Base-by-base conservation (phyloP, 2,888 invertebrate genomes). In the Hermodice carunculata region DNA sequence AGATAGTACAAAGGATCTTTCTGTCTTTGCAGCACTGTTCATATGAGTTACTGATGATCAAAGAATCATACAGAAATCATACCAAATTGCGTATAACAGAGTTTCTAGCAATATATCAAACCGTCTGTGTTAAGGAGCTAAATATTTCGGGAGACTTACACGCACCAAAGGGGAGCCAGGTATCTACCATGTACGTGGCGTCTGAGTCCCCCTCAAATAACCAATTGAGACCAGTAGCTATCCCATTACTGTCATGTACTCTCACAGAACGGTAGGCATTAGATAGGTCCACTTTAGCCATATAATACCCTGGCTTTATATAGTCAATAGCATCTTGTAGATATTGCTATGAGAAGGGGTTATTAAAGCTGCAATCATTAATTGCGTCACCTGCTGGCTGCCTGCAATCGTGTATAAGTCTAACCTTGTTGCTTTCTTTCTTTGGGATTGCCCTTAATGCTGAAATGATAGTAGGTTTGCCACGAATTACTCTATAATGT, bases 371-470 rank as follows among this genome's bases (percentile, higher is more conserved):
- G 40, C 17, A 60, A 28, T 11, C 28, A 32, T 60, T 60, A 6
- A 60, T 4, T 19, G 51, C 19, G 3, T 22, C 1, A 2, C 49
- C 60, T 19, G 14, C 22, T 19, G 60, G 60, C n/a, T n/a, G 6
- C 17, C 34, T 34, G 22, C 49, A 28, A 34, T 60, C 60, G 28
- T 32, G 49, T 24, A 60, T 60, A 6, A 60, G 28, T 2, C 60
- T 17, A 5, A 60, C 40, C 26, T 28, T 28, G 14, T 29, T 24
- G n/a, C 43, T 14, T 4, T 28, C 44, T 14, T 3, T 17, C 26
- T 58, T 58, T 2, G 43, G 43, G 11, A 58, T 58, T 29, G 58
- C 58, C 14, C 31, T 46, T 17, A 58, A 32, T n/a, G 46, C 58
- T 22, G 44, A 29, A 11, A 58, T 28, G 6, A 58, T 46, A 2